These are phyloP conservation scores for Petroica traversi DNA, from an alignment of 2,113 vertebrate species.

Conservation along the genomic window DNA sequence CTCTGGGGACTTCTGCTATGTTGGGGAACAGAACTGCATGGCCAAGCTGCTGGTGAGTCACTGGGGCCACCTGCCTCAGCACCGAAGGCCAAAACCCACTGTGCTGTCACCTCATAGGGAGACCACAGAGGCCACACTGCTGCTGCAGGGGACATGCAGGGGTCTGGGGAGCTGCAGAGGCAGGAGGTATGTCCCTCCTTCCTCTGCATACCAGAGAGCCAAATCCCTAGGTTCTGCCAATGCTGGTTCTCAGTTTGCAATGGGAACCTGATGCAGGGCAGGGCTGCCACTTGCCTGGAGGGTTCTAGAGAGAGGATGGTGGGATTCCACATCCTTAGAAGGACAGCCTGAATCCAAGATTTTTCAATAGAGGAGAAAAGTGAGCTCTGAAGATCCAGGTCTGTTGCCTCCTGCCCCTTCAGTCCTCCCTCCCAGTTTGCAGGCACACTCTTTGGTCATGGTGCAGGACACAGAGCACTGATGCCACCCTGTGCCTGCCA, in stretches of 20 bases:
- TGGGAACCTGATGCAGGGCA: background rate
- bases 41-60: constrained; percentile 88
- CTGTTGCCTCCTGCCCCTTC: background rate
- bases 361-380: background rate
- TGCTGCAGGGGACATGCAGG: background rate
- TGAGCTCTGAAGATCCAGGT: background rate
- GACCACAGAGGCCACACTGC: fast-evolving
- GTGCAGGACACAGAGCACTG: background rate
- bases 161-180: background rate
- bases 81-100: fast-evolving
- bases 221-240: background rate
- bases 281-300: background rate
- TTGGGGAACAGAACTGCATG: constrained; percentile 92
- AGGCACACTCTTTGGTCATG: background rate
- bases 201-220: background rate
- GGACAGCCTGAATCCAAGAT: background rate
- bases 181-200: background rate
- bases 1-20: constrained; percentile 94
- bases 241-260: background rate
- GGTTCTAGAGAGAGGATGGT: background rate
- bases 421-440: background rate
- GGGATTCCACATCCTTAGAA: background rate
- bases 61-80: background rate
- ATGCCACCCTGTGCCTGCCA: background rate
- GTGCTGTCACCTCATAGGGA: background rate